Base-by-base conservation (phyloP, 2,888 invertebrate species). In the Mamestra brassicae region DNA sequence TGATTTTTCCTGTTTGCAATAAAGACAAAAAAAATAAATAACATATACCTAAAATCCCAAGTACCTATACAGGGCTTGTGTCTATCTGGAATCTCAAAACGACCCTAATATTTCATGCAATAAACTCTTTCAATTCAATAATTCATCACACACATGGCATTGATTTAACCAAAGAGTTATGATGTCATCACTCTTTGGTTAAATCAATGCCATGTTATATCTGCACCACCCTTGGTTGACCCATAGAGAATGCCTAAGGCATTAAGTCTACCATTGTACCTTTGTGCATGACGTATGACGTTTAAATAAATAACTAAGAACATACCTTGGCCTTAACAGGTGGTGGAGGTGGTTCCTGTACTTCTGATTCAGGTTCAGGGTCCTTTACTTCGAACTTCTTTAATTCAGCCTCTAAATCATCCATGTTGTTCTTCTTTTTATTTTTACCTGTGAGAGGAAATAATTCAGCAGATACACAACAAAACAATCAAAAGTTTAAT, bases 311-410 rank as follows among this genome's bases (percentile, higher is more conserved):
- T 60, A 6, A 36, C n/a, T 58, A 38, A 36, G 4, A 34, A 62
- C 60, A 67, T 89, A 93, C 93, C 90, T 92, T 92, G 4, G 86
- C 62, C 76, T 92, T 92, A 6, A 86, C 87, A 65, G 88, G 86
- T 38, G 80, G 79, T n/a, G 55, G 77, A 38, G 62, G 57, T 10
- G 62, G 77, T 70, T 89, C 89, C 76, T 88, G 91, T 4, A 90
- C 89, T 65, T 92, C 93, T 54, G 92, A 88, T 76, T 91, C 90
- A 11, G 91, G 92, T 71, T 91, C 90, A 10, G 91, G 92, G 71
- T 95, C 96, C 79, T 96, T 96, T 0, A 96, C 91, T 89, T 95
- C 95, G 80, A 95, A 94, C 85, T 95, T 95, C 86, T 95, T 96
- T 71, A 96, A 87, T 84, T 96, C 96, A 70, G 96, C 94, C 85